phyloP scores from a whole-genome alignment of 2,113 vertebrate species.

The Micronycteris hirsuta region DNA sequence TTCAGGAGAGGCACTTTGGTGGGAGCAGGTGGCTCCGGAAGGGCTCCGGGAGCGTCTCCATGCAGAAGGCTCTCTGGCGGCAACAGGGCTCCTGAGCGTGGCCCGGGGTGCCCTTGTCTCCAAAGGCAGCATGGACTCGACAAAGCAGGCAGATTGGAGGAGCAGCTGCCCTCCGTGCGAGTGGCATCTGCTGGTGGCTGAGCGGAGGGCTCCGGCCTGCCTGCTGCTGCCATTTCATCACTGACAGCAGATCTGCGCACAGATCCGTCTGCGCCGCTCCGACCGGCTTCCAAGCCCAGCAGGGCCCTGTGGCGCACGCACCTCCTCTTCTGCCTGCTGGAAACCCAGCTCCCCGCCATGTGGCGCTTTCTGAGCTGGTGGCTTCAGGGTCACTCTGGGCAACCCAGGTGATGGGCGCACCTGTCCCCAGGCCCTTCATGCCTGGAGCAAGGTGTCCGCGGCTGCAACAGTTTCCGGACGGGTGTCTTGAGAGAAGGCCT shows the following conservation, averaged over 20 bases:
- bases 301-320: background rate
- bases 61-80: conserved; percentile 61
- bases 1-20: background rate
- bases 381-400: background rate
- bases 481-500: background rate
- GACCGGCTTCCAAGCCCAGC: conserved; percentile 52
- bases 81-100: conserved; percentile 31
- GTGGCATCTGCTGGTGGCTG: conserved; percentile 58
- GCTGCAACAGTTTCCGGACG: background rate
- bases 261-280: conserved; percentile 65
- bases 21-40: conserved; percentile 29
- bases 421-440: background rate
- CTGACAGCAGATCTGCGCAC: conserved; percentile 49
- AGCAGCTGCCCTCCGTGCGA: conserved; percentile 68
- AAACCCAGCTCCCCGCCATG: conserved; percentile 50
- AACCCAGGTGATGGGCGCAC: background rate
- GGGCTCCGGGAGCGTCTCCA: conserved; percentile 59
- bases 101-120: conserved; percentile 45
- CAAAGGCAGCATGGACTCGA: conserved; percentile 66
- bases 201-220: conserved; percentile 68
- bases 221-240: conserved; percentile 65
- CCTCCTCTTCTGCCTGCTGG: conserved; percentile 53
- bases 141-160: conserved; percentile 71
- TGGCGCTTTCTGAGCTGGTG: background rate
- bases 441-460: background rate